Evolutionary conservation across 2,113 vertebrate species (phyloP).

Genomic region (Cromileptes altivelis): DNA sequence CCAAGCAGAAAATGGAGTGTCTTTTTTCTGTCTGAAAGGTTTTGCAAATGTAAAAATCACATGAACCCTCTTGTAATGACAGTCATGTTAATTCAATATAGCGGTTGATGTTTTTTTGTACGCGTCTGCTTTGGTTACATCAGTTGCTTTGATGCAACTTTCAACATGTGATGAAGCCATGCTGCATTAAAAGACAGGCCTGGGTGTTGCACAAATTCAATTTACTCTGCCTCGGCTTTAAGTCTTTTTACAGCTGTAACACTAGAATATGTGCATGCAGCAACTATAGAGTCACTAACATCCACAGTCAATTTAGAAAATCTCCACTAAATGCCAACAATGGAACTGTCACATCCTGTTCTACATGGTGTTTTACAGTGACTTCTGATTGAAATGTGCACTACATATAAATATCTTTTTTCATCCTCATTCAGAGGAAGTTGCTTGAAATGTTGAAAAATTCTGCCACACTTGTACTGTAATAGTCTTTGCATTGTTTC

Average conservation of each 20-base stretch:
- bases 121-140: not conserved
- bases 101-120: not conserved
- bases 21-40: not conserved
- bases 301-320: not conserved
- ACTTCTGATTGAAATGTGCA: constrained; percentile 11
- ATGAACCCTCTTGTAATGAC: not conserved
- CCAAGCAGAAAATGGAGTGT: not conserved
- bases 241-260: not conserved
- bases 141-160: not conserved
- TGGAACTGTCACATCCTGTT: not conserved
- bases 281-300: not conserved
- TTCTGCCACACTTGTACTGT: not conserved
- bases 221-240: not conserved
- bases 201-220: not conserved
- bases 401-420: not conserved
- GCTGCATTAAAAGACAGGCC: not conserved
- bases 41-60: not conserved
- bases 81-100: not conserved
- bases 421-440: not conserved
- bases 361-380: constrained; percentile 12
- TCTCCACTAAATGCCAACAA: not conserved
- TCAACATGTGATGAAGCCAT: not conserved
- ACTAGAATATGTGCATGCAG: not conserved
- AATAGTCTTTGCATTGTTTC: not conserved
- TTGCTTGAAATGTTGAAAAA: not conserved